A percentile compares a stretch with the other conserved stretches of the same genome.
Evolutionary conservation across 2,797 vertebrate species (phyloP).

Genomic region (Furcifer pardalis): DNA sequence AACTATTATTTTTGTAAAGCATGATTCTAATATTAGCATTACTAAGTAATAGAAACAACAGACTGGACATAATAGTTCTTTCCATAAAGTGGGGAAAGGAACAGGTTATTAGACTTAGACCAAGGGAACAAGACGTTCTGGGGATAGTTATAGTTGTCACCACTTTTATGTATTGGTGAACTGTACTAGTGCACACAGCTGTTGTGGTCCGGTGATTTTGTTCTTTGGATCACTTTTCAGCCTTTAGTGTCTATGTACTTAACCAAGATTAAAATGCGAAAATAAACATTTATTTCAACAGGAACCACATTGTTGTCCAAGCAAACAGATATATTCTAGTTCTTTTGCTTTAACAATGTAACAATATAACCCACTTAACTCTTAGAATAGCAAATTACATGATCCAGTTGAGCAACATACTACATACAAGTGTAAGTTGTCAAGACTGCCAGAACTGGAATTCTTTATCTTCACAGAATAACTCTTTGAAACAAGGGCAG

Average conservation of each 20-base stretch:
- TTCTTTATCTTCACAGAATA: not conserved
- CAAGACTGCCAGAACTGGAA: not conserved
- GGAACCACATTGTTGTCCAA: not conserved
- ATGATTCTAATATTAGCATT: not conserved
- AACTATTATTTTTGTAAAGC: too few species aligned
- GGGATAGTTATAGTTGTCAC: not conserved
- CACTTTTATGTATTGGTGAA: not conserved
- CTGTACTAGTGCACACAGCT: not conserved
- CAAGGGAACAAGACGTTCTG: not conserved
- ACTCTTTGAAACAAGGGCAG: not conserved
- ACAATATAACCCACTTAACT: not conserved
- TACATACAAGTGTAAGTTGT: not conserved
- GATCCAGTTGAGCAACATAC: not conserved
- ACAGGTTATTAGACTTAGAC: not conserved
- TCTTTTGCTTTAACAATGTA: not conserved
- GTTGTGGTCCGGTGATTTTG: not conserved
- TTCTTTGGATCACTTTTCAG: not conserved
- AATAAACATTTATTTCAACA: conserved; percentile 11
- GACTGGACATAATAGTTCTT: too few species aligned
- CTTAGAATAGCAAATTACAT: not conserved
- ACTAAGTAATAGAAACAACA: not conserved
- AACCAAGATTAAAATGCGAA: not conserved
- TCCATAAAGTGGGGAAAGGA: not conserved
- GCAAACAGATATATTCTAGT: not conserved
- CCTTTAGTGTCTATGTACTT: not conserved